phyloP scores from a whole-genome alignment of 1,140 invertebrate species.

The Temnothorax longispinosus region DNA sequence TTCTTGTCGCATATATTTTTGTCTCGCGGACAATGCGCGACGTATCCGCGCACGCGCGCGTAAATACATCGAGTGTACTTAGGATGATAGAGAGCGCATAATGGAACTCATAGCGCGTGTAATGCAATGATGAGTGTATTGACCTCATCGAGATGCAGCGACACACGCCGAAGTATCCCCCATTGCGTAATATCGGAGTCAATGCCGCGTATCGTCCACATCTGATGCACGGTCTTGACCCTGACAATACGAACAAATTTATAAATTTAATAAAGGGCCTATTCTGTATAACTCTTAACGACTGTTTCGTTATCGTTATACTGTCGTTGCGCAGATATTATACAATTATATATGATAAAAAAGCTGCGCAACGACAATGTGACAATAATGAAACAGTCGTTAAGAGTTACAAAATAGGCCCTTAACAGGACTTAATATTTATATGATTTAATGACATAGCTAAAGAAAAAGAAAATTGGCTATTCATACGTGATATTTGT shows the following conservation, averaged over 20 bases:
- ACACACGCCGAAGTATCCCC: conserved; percentile 28
- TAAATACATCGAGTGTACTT: conserved; percentile 33
- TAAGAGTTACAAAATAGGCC: too few species aligned
- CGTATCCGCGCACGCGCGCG: background rate
- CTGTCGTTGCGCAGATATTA: too few species aligned
- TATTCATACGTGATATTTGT: background rate
- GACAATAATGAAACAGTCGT: too few species aligned
- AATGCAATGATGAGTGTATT: conserved; percentile 69
- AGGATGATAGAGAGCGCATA: conserved; percentile 22
- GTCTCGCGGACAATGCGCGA: background rate
- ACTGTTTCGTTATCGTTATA: too few species aligned
- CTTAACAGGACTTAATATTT: background rate
- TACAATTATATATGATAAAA: too few species aligned
- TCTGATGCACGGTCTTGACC: conserved; percentile 31
- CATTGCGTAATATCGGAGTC: conserved; percentile 43
- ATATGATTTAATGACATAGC: background rate
- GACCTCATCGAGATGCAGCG: conserved; percentile 60
- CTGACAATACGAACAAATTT: background rate
- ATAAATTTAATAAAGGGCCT: background rate
- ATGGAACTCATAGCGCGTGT: conserved; percentile 24
- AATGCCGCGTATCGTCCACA: conserved; percentile 34
- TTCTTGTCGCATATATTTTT: background rate
- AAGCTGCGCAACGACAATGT: too few species aligned
- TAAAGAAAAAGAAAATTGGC: background rate
- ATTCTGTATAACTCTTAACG: too few species aligned